Base-by-base conservation (phyloP, 2,888 invertebrate genomes). In the Pantelozetes paolii region DNA sequence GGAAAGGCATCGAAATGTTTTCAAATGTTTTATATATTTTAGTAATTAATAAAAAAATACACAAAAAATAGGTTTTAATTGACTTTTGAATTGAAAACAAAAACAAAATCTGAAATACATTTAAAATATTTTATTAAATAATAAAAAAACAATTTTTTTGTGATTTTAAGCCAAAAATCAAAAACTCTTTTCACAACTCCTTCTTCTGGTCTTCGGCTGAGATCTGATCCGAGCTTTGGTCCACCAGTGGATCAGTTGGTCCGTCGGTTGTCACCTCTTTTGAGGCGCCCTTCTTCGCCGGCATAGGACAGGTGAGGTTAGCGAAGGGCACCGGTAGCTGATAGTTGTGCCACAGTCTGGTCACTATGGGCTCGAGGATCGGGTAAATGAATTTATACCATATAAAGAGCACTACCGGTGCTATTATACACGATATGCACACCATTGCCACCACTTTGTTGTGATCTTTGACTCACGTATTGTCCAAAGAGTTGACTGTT, bases 361-460 rank as follows among this genome's bases (percentile, higher is more conserved):
- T 18, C 20, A 74, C 42, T n/a, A 74, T 18, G 23, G 74, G 74
- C 40, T 72, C 71, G 18, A 93, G 82, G 77, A 92, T 86, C 0
- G 93, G 93, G 81, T 92, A 91, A 76, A 94, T 85, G 79, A 90
- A 89, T 81, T 88, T 89, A 81, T 92, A 90, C 88, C 92, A 93
- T 76, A 94, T 85, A 80, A 89, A 89, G 18, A 94, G 84, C 62
- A 93, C 83, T 76, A 92, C 83, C 1, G 93, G 93, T 81, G 93
- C 88, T 76, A 92, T 87, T 79, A 93, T 89, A 82, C 93, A 94
- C 26, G 92, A 91, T 75, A 92, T 86, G 81, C 92, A 92, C 78
- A 90, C 90, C 90, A 90, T 78, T 78, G 28, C 28, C 28, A 23
- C 2, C 2, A 13, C 57, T 13, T 57, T 36, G 36, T 36, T 36